Base-by-base conservation (phyloP, 2,888 invertebrate genomes). In the Cylloceria caligata region DNA sequence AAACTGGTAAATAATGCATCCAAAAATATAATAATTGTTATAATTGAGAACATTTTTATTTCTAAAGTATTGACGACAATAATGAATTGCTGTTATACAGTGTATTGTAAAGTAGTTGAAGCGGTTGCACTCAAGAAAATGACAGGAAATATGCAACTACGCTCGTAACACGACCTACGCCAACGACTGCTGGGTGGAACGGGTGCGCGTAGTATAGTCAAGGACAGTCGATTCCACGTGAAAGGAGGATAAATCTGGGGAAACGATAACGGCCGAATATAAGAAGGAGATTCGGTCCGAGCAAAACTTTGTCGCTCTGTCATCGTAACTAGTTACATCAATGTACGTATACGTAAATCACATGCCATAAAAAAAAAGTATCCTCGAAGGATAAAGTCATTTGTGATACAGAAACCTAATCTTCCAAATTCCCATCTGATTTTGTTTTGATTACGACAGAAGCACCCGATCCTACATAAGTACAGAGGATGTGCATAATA, bases 181-280 rank as follows among this genome's bases (percentile, higher is more conserved):
- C 65, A 36, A 34, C 34, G 34, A 7, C 19, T 19, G 49, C 3
- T n/a, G 9, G 16, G 34, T 36, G 21, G 36, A 52, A 19, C 19
- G 68, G 36, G 49, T 19, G 52, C n/a, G 49, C 21, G n/a, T 6
- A n/a, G n/a, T n/a, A n/a, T 36, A 68, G 68, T 36, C 68, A 52
- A 68, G 52, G 68, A 49, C 68, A 49, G 16, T 68, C 52, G 68
- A 68, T 68, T 68, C n/a, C 34, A 52, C 49, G 52, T 68, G 52
- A 36, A 52, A 68, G 49, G 36, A 34, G 19, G 49, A 36, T 68
- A 68, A 68, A 49, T 68, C 49, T 30, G 21, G 13, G 19, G 34
- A 21, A 68, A 36, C 49, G 36, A 36, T 34, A 36, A 36, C n/a
- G 13, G 68, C 34, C 67, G 67, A 52, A 36, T 68, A 21, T 52